These are phyloP conservation scores for Ectemnius cavifrons DNA, from an alignment of 2,888 invertebrate species.

Conservation along the genomic window DNA sequence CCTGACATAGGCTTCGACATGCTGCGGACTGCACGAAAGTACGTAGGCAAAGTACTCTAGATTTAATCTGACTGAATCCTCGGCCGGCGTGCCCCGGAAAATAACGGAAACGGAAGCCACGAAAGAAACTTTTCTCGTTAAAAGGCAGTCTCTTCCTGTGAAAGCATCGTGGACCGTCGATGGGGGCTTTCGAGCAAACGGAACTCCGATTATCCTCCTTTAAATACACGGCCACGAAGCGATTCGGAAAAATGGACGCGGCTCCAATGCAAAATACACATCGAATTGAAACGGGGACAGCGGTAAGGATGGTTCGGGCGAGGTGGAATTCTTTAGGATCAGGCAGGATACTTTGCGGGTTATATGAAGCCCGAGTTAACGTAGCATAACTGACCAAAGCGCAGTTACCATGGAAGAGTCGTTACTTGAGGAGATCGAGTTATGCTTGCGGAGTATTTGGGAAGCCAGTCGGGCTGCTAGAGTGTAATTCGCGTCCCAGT, in stretches of 20 bases:
- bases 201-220: constrained; percentile 49
- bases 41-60: constrained; percentile 53
- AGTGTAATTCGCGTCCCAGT: constrained; percentile 6
- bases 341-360: background rate
- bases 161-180: constrained; percentile 4
- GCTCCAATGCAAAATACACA: background rate
- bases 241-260: constrained; percentile 31
- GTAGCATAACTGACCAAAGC: background rate
- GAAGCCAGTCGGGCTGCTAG: background rate
- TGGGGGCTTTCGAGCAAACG: background rate
- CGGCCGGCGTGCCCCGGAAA: constrained; percentile 50
- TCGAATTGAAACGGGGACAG: background rate
- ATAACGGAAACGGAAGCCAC: constrained; percentile 57
- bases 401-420: background rate
- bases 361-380: background rate
- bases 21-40: constrained; percentile 26
- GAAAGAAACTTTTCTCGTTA: constrained; percentile 67
- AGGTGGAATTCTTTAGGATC: too few species aligned
- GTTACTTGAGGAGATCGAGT: background rate
- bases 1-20: constrained; percentile 46
- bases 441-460: background rate
- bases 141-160: constrained; percentile 40
- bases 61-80: constrained; percentile 61
- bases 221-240: constrained; percentile 43
- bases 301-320: background rate